Evolutionary conservation across 2,888 invertebrate genomes (phyloP).

Genomic region (Smittia aterrima): DNA sequence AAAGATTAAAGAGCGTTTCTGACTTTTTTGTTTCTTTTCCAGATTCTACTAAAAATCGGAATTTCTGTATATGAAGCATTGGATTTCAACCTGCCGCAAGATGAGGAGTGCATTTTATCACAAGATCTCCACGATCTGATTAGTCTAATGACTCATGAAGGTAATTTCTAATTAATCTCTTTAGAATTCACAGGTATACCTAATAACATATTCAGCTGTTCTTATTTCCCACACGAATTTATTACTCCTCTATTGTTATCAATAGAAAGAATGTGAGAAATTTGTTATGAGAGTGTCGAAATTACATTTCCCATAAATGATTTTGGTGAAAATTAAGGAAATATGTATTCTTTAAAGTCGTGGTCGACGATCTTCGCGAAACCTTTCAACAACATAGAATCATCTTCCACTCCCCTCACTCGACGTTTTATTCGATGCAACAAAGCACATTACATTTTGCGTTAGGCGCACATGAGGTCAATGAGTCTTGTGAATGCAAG

Average conservation of each 20-base stretch:
- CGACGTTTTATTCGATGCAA: no score
- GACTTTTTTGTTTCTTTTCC: slow-evolving; percentile 49
- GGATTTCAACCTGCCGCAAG: slow-evolving; percentile 81
- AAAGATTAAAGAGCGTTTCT: background rate
- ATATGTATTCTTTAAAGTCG: no score
- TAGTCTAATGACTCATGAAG: slow-evolving; percentile 77
- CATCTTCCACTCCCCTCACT: no score
- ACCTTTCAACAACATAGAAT: no score
- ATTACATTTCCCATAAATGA: background rate
- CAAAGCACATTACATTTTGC: background rate
- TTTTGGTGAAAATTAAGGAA: no score
- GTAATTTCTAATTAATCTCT: slow-evolving; percentile 46
- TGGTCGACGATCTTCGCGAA: no score
- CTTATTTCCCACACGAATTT: background rate
- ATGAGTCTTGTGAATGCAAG: background rate
- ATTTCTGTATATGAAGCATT: slow-evolving; percentile 83
- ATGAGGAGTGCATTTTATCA: slow-evolving; percentile 83
- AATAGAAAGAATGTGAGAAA: background rate
- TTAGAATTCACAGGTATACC: background rate
- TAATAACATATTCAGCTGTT: no score
- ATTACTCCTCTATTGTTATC: background rate
- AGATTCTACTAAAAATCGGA: slow-evolving; percentile 79
- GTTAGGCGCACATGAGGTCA: background rate
- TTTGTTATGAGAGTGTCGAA: background rate
- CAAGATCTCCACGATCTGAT: slow-evolving; percentile 83